Evolutionary conservation across 2,113 vertebrate species (phyloP).

Genomic region (Carlito syrichta): DNA sequence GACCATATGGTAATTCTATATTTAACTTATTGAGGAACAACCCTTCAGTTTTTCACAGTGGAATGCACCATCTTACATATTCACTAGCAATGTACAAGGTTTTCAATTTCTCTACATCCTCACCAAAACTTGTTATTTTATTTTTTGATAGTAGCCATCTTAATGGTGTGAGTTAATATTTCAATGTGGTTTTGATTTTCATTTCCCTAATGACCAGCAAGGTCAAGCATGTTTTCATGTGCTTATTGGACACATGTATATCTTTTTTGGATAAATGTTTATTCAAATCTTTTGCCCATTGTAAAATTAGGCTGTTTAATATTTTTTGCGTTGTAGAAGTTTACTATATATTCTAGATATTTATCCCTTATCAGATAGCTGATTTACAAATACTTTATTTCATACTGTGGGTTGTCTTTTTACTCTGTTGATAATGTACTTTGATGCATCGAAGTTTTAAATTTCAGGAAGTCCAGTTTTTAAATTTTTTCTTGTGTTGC

Average conservation of each 20-base stretch:
- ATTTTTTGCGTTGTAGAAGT: background rate
- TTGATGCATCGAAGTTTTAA: background rate
- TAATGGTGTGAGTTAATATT: background rate
- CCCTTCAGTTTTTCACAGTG: background rate
- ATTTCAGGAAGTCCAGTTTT: background rate
- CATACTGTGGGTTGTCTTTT: background rate
- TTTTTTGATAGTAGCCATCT: background rate
- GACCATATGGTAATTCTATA: background rate
- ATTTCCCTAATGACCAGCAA: background rate
- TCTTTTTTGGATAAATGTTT: background rate
- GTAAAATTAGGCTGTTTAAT: background rate
- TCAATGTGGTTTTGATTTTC: background rate
- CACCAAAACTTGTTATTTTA: background rate
- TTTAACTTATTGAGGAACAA: background rate
- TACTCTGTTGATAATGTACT: background rate
- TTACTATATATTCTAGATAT: background rate
- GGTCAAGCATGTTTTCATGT: background rate
- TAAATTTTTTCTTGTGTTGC: background rate
- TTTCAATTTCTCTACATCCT: background rate
- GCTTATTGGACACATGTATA: background rate
- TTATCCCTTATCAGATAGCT: background rate
- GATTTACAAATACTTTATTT: background rate
- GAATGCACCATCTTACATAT: background rate
- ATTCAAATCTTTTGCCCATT: background rate
- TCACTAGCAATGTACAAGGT: background rate